These are phyloP conservation scores for Palaemon carinicauda DNA, from an alignment of 1,140 invertebrate genomes.

Conservation along the genomic window DNA sequence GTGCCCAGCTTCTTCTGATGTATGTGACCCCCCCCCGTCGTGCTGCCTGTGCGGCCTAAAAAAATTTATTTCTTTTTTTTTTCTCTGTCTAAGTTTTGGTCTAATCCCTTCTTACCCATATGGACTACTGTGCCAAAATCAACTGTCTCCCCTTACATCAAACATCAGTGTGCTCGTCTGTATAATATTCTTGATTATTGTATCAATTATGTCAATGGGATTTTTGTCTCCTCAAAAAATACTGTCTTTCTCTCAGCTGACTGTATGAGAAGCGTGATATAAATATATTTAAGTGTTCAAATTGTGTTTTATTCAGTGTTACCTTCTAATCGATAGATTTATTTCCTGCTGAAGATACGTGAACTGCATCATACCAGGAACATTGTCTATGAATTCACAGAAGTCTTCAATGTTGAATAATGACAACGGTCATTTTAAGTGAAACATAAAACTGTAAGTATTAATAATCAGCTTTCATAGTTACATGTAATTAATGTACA, in stretches of 20 bases:
- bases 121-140: slow-evolving; percentile 57
- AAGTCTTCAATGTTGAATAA: too few relatives aligned
- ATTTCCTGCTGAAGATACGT: too few relatives aligned
- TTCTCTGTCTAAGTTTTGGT: background rate
- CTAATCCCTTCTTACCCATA: slow-evolving; percentile 46
- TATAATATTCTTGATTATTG: slow-evolving; percentile 55
- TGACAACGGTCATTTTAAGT: too few relatives aligned
- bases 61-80: background rate
- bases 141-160: slow-evolving; percentile 52
- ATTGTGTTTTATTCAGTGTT: background rate
- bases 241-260: slow-evolving; percentile 58
- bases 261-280: slow-evolving; percentile 58
- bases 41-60: slow-evolving; percentile 20
- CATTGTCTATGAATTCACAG: too few relatives aligned
- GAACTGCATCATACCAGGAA: too few relatives aligned
- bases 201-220: slow-evolving; percentile 54
- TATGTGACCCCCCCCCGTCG: slow-evolving; percentile 11
- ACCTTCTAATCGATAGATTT: too few relatives aligned
- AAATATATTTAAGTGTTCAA: slow-evolving; percentile 58
- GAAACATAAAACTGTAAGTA: too few relatives aligned
- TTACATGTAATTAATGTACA: too few relatives aligned
- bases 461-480: too few relatives aligned
- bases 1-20: slow-evolving; percentile 48
- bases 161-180: slow-evolving; percentile 54
- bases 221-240: slow-evolving; percentile 56